Evolutionary conservation across 1,140 invertebrate genomes (phyloP).

Genomic region (Mercenaria mercenaria): DNA sequence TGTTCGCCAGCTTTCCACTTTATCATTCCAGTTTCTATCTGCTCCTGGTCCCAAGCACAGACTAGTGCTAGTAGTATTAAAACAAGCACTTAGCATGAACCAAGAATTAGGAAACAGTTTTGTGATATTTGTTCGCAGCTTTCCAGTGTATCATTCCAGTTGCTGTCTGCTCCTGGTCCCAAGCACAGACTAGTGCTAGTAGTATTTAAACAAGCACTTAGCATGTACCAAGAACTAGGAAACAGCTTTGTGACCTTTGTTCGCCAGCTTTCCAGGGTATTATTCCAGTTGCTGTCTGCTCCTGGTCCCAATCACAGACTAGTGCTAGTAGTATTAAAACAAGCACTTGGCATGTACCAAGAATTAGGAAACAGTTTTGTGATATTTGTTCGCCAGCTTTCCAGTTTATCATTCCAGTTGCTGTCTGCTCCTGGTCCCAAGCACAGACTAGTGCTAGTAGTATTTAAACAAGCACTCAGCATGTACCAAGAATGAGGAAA

Average conservation of each 20-base stretch:
- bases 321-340: neutral
- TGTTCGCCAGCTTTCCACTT: too few relatives aligned
- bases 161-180: neutral
- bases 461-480: slow-evolving; percentile 6
- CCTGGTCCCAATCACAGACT: neutral
- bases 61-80: neutral
- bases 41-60: neutral
- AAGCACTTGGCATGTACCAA: slow-evolving; percentile 1
- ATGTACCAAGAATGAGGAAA: neutral
- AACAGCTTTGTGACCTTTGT: too few relatives aligned
- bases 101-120: neutral
- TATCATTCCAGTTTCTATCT: too few relatives aligned
- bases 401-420: neutral
- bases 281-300: too few relatives aligned
- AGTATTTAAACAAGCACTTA: neutral
- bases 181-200: slow-evolving; percentile 9
- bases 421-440: neutral
- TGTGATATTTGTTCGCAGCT: too few relatives aligned
- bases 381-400: neutral
- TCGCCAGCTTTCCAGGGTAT: too few relatives aligned
- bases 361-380: neutral
- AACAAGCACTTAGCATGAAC: neutral
- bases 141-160: neutral
- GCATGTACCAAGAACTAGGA: neutral
- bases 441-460: slow-evolving; percentile 13